These are phyloP conservation scores for Gopherus flavomarginatus DNA, from an alignment of 2,113 vertebrate species.

Conservation along the genomic window DNA sequence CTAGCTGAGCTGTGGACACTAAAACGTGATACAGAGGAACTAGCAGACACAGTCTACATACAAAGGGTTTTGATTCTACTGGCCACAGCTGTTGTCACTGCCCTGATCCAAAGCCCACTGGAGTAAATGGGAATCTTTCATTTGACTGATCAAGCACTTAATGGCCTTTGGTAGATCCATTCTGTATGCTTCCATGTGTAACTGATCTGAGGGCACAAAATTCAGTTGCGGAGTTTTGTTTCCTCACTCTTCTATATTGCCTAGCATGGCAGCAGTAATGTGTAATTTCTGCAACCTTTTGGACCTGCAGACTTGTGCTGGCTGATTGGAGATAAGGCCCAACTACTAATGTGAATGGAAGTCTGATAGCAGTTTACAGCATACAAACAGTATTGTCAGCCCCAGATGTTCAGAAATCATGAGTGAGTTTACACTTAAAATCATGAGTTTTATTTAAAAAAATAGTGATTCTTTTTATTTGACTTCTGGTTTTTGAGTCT, in stretches of 20 bases:
- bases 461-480: neutral
- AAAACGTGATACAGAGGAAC: neutral
- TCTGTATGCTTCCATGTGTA: neutral
- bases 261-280: neutral
- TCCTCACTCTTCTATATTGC: neutral
- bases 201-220: neutral
- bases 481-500: neutral
- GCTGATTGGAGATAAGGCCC: neutral
- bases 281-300: neutral
- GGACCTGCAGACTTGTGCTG: neutral
- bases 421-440: neutral
- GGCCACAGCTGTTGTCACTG: neutral
- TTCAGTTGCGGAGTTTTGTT: neutral
- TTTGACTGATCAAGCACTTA: neutral
- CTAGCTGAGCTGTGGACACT: neutral
- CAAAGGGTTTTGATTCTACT: neutral
- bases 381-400: neutral
- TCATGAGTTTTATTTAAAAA: neutral
- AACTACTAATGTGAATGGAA: neutral
- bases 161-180: neutral
- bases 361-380: neutral
- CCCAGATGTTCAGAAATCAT: neutral
- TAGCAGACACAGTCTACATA: neutral
- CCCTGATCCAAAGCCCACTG: neutral
- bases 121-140: neutral